Conservation (phyloP, 1,140 invertebrate species). For the Meloidogyne hapla region DNA sequence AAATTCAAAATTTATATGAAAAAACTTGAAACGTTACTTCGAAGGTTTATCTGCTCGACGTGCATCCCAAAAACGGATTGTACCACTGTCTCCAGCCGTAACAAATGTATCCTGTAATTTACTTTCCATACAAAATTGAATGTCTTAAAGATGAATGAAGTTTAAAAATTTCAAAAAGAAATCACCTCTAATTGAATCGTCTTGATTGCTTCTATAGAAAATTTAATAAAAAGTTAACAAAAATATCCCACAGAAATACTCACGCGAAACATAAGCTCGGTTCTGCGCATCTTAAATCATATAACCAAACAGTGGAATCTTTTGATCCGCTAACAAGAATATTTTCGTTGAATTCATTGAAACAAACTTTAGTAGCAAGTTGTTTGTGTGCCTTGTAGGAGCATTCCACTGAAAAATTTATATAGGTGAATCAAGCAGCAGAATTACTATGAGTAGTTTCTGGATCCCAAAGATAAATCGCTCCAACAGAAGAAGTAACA, state of each 20-base stretch:
- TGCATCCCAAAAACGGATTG: constrained; percentile 48
- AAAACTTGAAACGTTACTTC: constrained; percentile 8
- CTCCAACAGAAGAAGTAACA: constrained; percentile 40
- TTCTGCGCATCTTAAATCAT: constrained; percentile 32
- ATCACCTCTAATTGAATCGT: constrained; percentile 40
- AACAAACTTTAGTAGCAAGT: constrained; percentile 48
- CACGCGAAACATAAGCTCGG: constrained; percentile 36
- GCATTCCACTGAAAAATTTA: constrained; percentile 24
- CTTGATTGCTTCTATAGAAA: constrained; percentile 16
- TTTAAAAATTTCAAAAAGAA: not conserved
- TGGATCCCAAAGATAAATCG: constrained; percentile 45
- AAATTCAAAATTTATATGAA: not conserved
- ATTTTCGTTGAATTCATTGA: constrained; percentile 49
- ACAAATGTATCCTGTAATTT: constrained; percentile 45
- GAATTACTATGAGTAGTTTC: constrained; percentile 26
- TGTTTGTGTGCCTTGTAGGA: constrained; percentile 46
- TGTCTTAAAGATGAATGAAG: not conserved
- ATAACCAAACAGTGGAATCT: constrained; percentile 44
- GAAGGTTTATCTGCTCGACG: constrained; percentile 29
- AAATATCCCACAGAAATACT: constrained; percentile 3
- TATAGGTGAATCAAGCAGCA: constrained; percentile 19
- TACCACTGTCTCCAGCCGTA: constrained; percentile 48
- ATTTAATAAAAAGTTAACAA: not conserved
- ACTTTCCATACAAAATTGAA: constrained; percentile 39
- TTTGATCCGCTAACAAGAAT: constrained; percentile 49